Base-by-base conservation (phyloP, 2,797 vertebrate genomes). In the Rhinichthys osculus region DNA sequence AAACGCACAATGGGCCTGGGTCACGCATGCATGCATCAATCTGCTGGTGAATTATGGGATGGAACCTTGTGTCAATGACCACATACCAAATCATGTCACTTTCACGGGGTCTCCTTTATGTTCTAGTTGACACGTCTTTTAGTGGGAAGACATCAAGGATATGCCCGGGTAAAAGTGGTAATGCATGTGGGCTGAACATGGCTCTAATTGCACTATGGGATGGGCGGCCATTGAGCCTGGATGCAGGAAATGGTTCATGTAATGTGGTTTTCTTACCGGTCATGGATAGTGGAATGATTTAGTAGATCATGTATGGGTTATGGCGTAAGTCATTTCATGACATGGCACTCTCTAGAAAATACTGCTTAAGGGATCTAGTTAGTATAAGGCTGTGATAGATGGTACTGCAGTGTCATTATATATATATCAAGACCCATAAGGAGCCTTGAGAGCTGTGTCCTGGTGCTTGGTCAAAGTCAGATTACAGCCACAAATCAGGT, bases 101-200 rank as follows among this genome's bases (percentile, higher is more conserved):
- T 93, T 92, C 92, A 93, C 92, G 91, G 94, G 94, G 85, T 88
- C 93, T 92, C 85, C 77, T 88, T 87, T 87, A 82, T 90, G 91
- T 93, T 82, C 87, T 87, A 89, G 86, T 64, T 93, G 93, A 93
- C 93, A 93, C 87, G 87, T 90, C 91, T 89, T 92, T 92, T 54
- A 70, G 47, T 35, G 70, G 35, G 72, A 82, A 83, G 76, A 89
- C 90, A 92, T 93, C 93, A 94, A 95, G 94, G 93, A 92, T 94
- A 91, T 92, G 93, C 92, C 94, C 91, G 89, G 93, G 94, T 93
- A 85, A 95, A 85, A 91, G 93, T 93, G 93, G 93, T 33, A 92
- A 92, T 81, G 88, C 64, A 84, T 87, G 88, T 80, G 64, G 94
- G 92, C 93, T 85, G 90, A 89, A 94, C 94, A 92, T 90, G 88